phyloP scores from a whole-genome alignment of 2,888 invertebrate genomes.

The Unio delphinus region DNA sequence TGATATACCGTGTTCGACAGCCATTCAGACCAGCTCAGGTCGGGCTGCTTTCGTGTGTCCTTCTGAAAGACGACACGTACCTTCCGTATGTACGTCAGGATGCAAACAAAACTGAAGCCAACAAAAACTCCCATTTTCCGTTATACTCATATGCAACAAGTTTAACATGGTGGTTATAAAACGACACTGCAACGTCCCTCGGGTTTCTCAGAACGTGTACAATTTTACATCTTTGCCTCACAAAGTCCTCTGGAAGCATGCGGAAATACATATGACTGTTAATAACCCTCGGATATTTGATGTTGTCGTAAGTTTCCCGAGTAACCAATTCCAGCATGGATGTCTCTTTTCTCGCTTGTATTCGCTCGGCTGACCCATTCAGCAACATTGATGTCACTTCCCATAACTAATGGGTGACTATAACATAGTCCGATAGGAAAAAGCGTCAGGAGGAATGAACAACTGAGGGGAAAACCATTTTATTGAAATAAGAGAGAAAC shows the following conservation, averaged over 20 bases:
- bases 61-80: no score
- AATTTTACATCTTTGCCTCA: conserved; percentile 38
- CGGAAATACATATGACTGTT: conserved; percentile 43
- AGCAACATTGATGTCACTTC: conserved; percentile 47
- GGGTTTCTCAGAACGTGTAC: conserved; percentile 48
- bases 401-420: conserved; percentile 54
- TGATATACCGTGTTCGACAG: no score
- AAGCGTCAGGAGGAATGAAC: no score
- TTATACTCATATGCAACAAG: conserved; percentile 38
- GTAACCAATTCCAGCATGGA: conserved; percentile 43
- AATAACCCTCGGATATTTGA: conserved; percentile 38
- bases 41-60: no score
- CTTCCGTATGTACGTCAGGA: no score
- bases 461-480: no score
- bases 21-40: no score
- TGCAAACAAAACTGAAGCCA: no score
- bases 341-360: conserved; percentile 42
- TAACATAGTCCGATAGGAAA: background rate
- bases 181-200: conserved; percentile 50
- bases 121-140: conserved; percentile 29
- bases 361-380: conserved; percentile 37
- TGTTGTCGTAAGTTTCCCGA: conserved; percentile 23
- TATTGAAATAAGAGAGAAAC: no score
- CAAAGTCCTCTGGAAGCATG: conserved; percentile 37
- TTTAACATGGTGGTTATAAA: conserved; percentile 46